Percentiles rank a stretch among this genome's conserved stretches.
phyloP scores from a whole-genome alignment of 2,888 invertebrate species.

The Tortricodes alternella region DNA sequence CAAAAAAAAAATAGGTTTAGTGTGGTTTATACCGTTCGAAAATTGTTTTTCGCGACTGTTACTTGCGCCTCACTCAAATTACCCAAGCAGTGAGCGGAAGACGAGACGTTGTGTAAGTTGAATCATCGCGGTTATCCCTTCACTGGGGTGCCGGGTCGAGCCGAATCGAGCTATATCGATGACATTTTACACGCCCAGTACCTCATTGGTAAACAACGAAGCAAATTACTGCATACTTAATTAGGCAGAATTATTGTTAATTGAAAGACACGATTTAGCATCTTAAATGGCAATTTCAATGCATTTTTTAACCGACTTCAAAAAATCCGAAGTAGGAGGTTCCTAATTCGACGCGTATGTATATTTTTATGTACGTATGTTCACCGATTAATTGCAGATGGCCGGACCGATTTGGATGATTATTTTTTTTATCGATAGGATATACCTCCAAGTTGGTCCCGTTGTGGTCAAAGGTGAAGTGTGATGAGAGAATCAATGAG shows the following conservation, averaged over 20 bases:
- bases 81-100: constrained; percentile 65
- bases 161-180: constrained; percentile 3
- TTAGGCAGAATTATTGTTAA: constrained; percentile 3
- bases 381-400: too few species aligned
- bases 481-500: too few species aligned
- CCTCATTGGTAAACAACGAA: not conserved
- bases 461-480: too few species aligned
- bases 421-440: too few species aligned
- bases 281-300: not conserved
- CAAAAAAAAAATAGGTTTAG: too few species aligned
- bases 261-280: constrained; percentile 3
- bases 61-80: constrained; percentile 36
- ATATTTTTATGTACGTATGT: too few species aligned
- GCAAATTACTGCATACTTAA: not conserved
- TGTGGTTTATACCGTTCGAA: too few species aligned
- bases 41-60: too few species aligned
- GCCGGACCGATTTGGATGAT: too few species aligned
- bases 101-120: constrained; percentile 53
- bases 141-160: constrained; percentile 37
- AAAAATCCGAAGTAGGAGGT: too few species aligned
- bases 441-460: too few species aligned
- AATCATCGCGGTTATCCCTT: constrained; percentile 53
- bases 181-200: constrained; percentile 1
- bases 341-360: too few species aligned
- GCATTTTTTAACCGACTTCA: constrained; percentile 7